These are phyloP conservation scores for Drosophila antonietae DNA, from an alignment of 2,888 invertebrate genomes.

Conservation along the genomic window DNA sequence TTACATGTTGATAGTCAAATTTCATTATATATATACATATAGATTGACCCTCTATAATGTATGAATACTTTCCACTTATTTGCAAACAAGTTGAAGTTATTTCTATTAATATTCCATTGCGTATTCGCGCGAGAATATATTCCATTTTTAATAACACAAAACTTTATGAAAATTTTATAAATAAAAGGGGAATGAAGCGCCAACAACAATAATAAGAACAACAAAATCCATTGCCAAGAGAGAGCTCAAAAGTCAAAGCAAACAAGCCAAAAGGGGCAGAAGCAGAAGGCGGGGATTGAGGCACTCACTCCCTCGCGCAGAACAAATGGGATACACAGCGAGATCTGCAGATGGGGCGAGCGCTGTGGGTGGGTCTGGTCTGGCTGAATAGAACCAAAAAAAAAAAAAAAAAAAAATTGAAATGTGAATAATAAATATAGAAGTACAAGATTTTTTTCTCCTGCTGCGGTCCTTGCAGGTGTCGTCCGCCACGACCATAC, in stretches of 20 bases:
- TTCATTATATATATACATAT: background rate
- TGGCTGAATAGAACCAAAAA: background rate
- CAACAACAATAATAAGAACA: slow-evolving; percentile 22
- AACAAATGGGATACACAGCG: slow-evolving; percentile 7
- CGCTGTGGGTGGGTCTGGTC: background rate
- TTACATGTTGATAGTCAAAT: background rate
- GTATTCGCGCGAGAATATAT: slow-evolving; percentile 69
- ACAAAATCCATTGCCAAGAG: slow-evolving; percentile 40
- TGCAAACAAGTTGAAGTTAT: slow-evolving; percentile 38
- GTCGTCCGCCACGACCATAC: slow-evolving; percentile 13
- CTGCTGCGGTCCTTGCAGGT: slow-evolving; percentile 36
- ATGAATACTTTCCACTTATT: slow-evolving; percentile 23
- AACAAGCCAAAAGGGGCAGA: slow-evolving; percentile 49
- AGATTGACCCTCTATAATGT: slow-evolving; percentile 1
- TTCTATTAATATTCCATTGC: slow-evolving; percentile 73
- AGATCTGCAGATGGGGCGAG: background rate
- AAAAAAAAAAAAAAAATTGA: slow-evolving; percentile 46
- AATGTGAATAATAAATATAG: slow-evolving; percentile 77
- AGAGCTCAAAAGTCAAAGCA: slow-evolving; percentile 69
- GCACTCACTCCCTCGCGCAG: slow-evolving; percentile 26
- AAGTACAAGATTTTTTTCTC: slow-evolving; percentile 59
- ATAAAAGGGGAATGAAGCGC: slow-evolving; percentile 48
- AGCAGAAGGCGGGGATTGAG: slow-evolving; percentile 17
- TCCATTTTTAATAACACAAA: slow-evolving; percentile 73
- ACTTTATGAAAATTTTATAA: slow-evolving; percentile 75